Evolutionary conservation across 2,797 vertebrate species (phyloP).

Genomic region (Trachurus trachurus): DNA sequence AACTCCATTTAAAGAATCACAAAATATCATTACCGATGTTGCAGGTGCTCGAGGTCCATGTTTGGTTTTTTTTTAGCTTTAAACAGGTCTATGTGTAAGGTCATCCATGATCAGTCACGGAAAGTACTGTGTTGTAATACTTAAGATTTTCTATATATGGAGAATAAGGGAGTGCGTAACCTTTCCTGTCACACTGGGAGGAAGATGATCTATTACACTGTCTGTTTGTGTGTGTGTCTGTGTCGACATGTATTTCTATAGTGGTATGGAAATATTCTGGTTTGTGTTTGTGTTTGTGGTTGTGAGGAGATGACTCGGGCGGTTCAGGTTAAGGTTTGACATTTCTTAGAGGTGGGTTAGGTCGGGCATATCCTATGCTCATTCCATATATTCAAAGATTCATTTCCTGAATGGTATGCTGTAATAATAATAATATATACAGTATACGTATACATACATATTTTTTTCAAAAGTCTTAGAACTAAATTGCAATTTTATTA

Average conservation of each 20-base stretch:
- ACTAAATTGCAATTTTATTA: too few species aligned
- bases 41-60: neutral
- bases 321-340: too few species aligned
- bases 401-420: too few species aligned
- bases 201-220: neutral
- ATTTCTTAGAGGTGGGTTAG: too few species aligned
- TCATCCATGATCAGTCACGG: constrained; percentile 6
- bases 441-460: too few species aligned
- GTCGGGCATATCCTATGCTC: too few species aligned
- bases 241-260: neutral
- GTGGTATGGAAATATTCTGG: neutral
- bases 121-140: constrained; percentile 34
- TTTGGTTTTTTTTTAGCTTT: neutral
- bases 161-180: neutral
- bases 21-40: neutral
- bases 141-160: neutral
- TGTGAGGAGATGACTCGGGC: too few species aligned
- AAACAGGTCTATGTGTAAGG: neutral
- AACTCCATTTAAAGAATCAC: neutral
- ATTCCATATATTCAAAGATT: too few species aligned
- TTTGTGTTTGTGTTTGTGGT: too few species aligned
- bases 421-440: too few species aligned
- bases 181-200: neutral
- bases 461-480: too few species aligned
- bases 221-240: neutral